Conservation (phyloP, 2,113 vertebrate genomes). For the Malurus alboscapulatus region DNA sequence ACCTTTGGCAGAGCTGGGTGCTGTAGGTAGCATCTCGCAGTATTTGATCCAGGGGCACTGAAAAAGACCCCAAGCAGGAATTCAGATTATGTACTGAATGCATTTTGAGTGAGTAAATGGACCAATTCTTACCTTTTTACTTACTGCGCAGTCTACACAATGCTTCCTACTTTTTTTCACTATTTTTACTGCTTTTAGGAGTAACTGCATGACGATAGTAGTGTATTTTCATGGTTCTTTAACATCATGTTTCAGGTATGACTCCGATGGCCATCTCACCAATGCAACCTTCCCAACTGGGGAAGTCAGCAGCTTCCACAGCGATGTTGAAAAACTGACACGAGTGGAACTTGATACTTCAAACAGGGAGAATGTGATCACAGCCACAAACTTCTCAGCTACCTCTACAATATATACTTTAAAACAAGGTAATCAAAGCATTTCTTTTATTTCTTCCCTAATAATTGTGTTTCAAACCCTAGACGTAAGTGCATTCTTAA, state of each 20-base stretch:
- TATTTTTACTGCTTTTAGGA: not conserved
- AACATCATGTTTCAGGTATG: conserved; percentile 80
- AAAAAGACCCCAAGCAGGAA: conserved; percentile 13
- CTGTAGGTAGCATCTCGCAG: not conserved
- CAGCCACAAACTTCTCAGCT: conserved; percentile 91
- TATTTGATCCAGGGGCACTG: not conserved
- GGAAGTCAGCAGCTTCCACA: conserved; percentile 91
- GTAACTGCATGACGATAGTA: not conserved
- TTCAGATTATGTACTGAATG: not conserved
- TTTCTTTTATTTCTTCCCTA: not conserved
- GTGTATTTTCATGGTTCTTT: not conserved
- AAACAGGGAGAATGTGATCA: conserved; percentile 88
- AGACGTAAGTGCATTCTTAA: not conserved
- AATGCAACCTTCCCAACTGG: conserved; percentile 93
- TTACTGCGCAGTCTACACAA: conserved; percentile 8
- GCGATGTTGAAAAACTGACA: conserved; percentile 88
- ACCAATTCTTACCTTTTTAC: not conserved
- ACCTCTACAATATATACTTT: conserved; percentile 91
- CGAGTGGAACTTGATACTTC: conserved; percentile 89
- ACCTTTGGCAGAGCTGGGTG: not conserved
- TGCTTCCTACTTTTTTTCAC: not conserved
- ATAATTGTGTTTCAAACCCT: not conserved
- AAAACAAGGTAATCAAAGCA: conserved; percentile 84
- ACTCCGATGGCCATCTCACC: conserved; percentile 88
- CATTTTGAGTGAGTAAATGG: not conserved